Conservation (phyloP, 2,113 vertebrate species). For the Pygoscelis antarcticus region DNA sequence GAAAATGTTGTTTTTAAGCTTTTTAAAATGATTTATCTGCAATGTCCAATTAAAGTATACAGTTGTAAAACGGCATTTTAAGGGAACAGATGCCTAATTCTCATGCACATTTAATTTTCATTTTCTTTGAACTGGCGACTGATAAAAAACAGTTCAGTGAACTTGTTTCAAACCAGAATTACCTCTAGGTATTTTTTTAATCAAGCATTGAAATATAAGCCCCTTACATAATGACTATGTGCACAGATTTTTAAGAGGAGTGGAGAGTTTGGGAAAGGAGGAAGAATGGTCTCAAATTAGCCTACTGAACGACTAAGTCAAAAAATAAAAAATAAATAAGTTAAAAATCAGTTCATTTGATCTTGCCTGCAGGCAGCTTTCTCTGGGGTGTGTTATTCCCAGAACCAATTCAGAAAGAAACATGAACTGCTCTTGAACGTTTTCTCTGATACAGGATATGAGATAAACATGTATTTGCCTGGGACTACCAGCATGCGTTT, state of each 20-base stretch:
- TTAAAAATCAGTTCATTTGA: background rate
- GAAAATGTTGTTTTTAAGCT: background rate
- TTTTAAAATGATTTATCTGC: conserved; percentile 46
- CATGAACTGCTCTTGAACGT: background rate
- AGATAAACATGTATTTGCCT: background rate
- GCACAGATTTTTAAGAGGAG: background rate
- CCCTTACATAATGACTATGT: background rate
- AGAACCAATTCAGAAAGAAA: background rate
- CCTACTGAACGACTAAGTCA: background rate
- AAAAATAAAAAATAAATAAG: background rate
- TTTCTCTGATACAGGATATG: background rate
- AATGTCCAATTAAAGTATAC: conserved; percentile 5
- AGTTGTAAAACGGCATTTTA: background rate
- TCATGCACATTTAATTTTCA: conserved; percentile 8
- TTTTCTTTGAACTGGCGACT: background rate
- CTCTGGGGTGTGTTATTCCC: background rate
- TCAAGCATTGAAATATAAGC: background rate
- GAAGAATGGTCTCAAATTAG: background rate
- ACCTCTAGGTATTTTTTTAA: background rate
- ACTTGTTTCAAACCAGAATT: background rate
- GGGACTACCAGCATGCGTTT: background rate
- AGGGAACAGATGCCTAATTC: background rate
- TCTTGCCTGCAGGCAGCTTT: background rate
- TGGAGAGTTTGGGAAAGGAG: background rate
- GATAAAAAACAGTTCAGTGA: background rate